Evolutionary conservation across 1,140 invertebrate genomes (phyloP).

Genomic region (Leptinotarsa texana): DNA sequence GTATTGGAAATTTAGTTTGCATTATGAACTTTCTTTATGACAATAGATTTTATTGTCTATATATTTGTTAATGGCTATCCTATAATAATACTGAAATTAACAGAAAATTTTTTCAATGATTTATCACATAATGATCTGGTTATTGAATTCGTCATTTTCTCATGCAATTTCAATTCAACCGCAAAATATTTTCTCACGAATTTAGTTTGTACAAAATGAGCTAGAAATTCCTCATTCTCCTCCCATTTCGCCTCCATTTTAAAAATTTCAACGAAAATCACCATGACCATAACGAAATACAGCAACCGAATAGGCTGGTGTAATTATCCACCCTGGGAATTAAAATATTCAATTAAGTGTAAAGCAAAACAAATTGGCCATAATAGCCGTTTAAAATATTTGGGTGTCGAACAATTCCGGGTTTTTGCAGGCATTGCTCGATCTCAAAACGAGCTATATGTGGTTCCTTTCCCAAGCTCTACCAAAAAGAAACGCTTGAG

Average conservation of each 20-base stretch:
- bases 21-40: no score
- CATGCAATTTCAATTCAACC: no score
- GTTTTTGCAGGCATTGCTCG: conserved; percentile 35
- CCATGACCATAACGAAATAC: conserved; percentile 15
- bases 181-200: no score
- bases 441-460: conserved; percentile 33
- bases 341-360: conserved; percentile 40
- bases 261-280: background rate
- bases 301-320: conserved; percentile 5
- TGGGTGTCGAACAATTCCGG: conserved; percentile 24
- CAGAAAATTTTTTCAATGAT: no score
- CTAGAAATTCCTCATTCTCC: background rate
- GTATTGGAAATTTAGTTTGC: no score
- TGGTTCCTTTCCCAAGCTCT: conserved; percentile 34
- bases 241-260: background rate
- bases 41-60: no score
- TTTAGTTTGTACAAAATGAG: background rate
- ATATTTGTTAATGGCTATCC: no score
- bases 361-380: conserved; percentile 40
- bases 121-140: no score
- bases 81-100: no score
- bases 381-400: conserved; percentile 35
- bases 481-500: conserved; percentile 34
- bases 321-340: conserved; percentile 27
- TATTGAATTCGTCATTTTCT: no score